phyloP scores from a whole-genome alignment of 2,113 vertebrate genomes.

The Sylvia atricapilla region DNA sequence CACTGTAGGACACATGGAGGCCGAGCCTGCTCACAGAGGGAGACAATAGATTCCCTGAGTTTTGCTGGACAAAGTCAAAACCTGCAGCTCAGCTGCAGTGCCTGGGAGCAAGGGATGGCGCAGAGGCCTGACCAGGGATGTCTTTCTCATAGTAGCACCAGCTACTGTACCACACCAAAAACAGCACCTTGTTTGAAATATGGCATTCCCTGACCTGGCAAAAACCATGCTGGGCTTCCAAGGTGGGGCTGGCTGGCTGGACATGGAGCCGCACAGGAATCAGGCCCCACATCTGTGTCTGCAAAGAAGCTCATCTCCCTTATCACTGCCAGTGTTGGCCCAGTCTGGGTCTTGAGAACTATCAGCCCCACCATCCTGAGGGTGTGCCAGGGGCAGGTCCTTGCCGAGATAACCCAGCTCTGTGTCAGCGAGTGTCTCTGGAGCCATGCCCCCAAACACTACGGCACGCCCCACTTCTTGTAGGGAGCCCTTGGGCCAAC shows the following conservation, averaged over 20 bases:
- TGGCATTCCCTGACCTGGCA: background rate
- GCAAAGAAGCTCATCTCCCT: background rate
- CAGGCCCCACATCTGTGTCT: background rate
- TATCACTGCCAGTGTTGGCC: background rate
- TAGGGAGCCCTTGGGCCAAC: background rate
- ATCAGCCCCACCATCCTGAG: background rate
- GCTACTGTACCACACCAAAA: background rate
- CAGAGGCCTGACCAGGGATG: background rate
- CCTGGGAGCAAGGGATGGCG: background rate
- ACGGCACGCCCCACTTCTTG: accelerated
- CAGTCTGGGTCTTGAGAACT: background rate
- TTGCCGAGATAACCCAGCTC: background rate
- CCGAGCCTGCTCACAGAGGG: background rate
- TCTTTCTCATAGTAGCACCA: background rate
- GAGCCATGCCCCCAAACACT: background rate
- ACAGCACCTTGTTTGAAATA: accelerated
- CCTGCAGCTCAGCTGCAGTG: accelerated
- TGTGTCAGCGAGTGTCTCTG: background rate
- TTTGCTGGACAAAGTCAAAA: background rate
- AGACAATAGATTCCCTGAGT: background rate
- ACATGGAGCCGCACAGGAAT: background rate
- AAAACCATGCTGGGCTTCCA: background rate
- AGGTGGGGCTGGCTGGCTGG: background rate
- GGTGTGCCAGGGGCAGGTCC: background rate
- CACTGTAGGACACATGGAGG: accelerated